Evolutionary conservation across 2,113 vertebrate species (phyloP).

Genomic region (Rhagologus leucostigma): DNA sequence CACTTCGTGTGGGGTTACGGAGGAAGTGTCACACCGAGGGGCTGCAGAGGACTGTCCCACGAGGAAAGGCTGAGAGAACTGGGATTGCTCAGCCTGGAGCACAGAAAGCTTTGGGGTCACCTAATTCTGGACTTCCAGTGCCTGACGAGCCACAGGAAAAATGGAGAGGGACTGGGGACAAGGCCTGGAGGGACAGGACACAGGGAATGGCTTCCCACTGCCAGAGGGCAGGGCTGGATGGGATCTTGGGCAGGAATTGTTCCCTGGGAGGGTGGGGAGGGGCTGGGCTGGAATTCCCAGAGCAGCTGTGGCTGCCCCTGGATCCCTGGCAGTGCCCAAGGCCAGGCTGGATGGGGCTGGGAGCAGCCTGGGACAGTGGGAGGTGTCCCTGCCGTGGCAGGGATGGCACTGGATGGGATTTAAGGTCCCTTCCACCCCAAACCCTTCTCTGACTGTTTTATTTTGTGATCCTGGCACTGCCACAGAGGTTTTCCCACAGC

Average conservation of each 20-base stretch:
- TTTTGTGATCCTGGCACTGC: background rate
- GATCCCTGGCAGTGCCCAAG: background rate
- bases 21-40: background rate
- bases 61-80: background rate
- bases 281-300: background rate
- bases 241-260: background rate
- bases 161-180: background rate
- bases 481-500: background rate
- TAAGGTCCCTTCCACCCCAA: rapidly evolving
- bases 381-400: background rate
- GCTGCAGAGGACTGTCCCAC: background rate
- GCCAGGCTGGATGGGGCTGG: background rate
- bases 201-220: background rate
- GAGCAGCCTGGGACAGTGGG: background rate
- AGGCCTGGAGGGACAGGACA: rapidly evolving
- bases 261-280: background rate
- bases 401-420: rapidly evolving
- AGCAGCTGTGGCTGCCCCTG: background rate
- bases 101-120: background rate
- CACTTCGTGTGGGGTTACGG: background rate
- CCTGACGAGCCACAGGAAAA: background rate
- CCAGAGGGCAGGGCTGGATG: background rate
- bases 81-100: background rate
- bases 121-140: background rate
- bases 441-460: no score